A percentile compares a stretch with the other conserved stretches of the same genome.
Evolutionary conservation across 2,113 vertebrate genomes (phyloP).

Genomic region (Suricata suricatta): DNA sequence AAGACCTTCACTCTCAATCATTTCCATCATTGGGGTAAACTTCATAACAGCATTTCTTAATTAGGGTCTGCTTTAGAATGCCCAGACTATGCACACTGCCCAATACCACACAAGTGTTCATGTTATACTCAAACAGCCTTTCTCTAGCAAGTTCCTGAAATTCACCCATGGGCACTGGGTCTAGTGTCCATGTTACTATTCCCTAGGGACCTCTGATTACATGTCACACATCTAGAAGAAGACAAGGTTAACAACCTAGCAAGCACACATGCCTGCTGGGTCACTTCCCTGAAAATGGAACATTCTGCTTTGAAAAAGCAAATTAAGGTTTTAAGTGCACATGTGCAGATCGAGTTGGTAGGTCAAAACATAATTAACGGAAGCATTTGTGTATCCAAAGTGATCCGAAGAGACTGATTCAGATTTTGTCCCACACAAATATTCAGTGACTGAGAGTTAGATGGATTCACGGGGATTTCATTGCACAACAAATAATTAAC

Average conservation of each 20-base stretch:
- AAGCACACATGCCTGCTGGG: not conserved
- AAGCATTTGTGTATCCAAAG: constrained; percentile 48
- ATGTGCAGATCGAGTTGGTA: not conserved
- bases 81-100: not conserved
- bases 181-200: not conserved
- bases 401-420: constrained; percentile 42
- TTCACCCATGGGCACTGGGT: not conserved
- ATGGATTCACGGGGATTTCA: not conserved
- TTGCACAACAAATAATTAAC: constrained; percentile 15
- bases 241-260: not conserved
- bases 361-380: constrained; percentile 63
- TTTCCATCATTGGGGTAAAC: not conserved
- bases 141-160: not conserved
- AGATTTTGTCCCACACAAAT: constrained; percentile 11
- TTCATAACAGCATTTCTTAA: not conserved
- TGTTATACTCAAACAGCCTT: not conserved
- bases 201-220: not conserved
- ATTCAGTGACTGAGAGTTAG: not conserved
- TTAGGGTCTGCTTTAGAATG: constrained; percentile 31
- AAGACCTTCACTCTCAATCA: constrained; percentile 24
- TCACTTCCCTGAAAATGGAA: constrained; percentile 10
- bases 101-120: not conserved
- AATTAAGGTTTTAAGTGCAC: constrained; percentile 55
- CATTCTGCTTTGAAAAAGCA: constrained; percentile 59
- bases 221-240: not conserved